Conservation (phyloP, 2,113 vertebrate genomes). For the Argyrosomus japonicus region DNA sequence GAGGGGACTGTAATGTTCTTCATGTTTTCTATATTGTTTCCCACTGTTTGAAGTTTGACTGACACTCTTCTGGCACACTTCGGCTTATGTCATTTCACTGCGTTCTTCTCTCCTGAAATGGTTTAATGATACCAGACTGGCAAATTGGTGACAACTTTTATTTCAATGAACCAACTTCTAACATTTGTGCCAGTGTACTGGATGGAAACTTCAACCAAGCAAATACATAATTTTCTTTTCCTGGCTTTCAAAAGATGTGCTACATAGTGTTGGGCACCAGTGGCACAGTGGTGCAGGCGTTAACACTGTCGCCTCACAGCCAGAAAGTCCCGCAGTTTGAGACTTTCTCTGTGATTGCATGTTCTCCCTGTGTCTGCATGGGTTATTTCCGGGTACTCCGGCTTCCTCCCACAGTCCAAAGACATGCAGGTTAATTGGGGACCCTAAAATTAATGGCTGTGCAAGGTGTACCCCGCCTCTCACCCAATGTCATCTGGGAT, state of each 20-base stretch:
- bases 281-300: too few species aligned
- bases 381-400: too few species aligned
- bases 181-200: background rate
- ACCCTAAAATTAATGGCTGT: too few species aligned
- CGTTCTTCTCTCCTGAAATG: background rate
- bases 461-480: too few species aligned
- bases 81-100: background rate
- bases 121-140: background rate
- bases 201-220: background rate
- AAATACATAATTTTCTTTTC: background rate
- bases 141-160: background rate
- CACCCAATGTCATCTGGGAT: too few species aligned
- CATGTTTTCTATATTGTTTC: background rate
- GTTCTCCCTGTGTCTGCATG: too few species aligned
- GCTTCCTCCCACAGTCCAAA: too few species aligned
- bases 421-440: too few species aligned
- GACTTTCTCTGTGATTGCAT: too few species aligned
- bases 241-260: background rate
- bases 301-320: too few species aligned
- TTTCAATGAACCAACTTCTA: background rate
- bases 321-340: too few species aligned
- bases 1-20: background rate
- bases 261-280: too few species aligned
- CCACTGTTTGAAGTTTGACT: background rate
- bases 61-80: background rate